A percentile compares a stretch with the other conserved stretches of the same genome.
These are phyloP conservation scores for Drusus annulatus DNA, from an alignment of 1,140 invertebrate genomes.

Conservation along the genomic window DNA sequence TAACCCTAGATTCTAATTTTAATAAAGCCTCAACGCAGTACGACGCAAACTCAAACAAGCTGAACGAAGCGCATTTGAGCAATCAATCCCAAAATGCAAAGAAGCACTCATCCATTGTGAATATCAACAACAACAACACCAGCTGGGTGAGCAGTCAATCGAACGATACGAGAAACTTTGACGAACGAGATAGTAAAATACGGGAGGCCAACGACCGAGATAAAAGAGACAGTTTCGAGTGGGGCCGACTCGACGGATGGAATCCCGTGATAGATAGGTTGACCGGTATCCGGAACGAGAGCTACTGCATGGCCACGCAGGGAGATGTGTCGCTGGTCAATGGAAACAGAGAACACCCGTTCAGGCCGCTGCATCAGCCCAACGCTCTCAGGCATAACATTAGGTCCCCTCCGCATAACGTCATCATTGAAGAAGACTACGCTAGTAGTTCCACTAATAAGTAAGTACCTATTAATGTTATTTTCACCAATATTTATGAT, in stretches of 20 bases:
- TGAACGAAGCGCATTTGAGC: constrained; percentile 60
- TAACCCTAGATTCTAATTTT: constrained; percentile 58
- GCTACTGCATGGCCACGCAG: constrained; percentile 86
- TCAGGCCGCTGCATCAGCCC: constrained; percentile 47
- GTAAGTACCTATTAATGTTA: constrained; percentile 50
- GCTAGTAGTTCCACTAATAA: constrained; percentile 63
- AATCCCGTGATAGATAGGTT: constrained; percentile 87
- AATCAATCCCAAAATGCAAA: constrained; percentile 62
- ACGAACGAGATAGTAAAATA: constrained; percentile 64
- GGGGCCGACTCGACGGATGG: constrained; percentile 69
- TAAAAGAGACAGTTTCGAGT: constrained; percentile 71
- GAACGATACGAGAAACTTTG: constrained; percentile 68
- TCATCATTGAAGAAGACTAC: constrained; percentile 83
- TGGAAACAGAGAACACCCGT: constrained; percentile 61
- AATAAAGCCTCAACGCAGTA: constrained; percentile 61
- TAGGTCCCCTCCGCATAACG: constrained; percentile 68
- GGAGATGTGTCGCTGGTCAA: constrained; percentile 64
- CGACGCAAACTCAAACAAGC: constrained; percentile 61
- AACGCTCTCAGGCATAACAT: constrained; percentile 56
- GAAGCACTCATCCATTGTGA: constrained; percentile 68
- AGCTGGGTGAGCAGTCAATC: constrained; percentile 70
- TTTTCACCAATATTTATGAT: too few species aligned
- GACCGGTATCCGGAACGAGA: constrained; percentile 82
- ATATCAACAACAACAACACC: constrained; percentile 70
- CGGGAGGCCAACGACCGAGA: constrained; percentile 66